Conservation (phyloP, 2,888 invertebrate species). For the Nematopogon swammerdamellus region DNA sequence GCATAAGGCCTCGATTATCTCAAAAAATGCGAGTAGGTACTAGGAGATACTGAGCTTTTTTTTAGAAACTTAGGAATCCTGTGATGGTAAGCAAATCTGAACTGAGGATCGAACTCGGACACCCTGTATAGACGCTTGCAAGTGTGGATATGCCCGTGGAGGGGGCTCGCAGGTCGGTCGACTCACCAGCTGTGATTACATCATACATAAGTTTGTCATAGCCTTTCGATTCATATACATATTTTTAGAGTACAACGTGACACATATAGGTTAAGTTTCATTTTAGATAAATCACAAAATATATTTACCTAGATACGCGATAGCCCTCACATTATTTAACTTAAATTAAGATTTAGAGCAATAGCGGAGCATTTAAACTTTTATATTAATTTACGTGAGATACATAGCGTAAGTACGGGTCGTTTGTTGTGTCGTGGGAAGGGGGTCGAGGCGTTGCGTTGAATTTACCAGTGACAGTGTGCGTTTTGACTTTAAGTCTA, state of each 20-base stretch:
- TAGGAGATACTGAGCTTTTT: too few species aligned
- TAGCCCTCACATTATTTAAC: conserved; percentile 47
- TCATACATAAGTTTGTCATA: conserved; percentile 22
- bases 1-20: too few species aligned
- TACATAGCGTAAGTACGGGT: conserved; percentile 16
- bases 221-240: conserved; percentile 42
- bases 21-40: too few species aligned
- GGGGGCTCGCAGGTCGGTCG: conserved; percentile 21
- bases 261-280: conserved; percentile 48
- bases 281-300: conserved; percentile 52
- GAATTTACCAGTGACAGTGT: neutral
- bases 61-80: too few species aligned
- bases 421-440: conserved; percentile 19
- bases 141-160: too few species aligned
- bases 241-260: conserved; percentile 58
- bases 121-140: too few species aligned
- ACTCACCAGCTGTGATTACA: conserved; percentile 46
- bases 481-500: neutral
- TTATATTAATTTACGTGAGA: conserved; percentile 29
- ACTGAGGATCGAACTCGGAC: too few species aligned
- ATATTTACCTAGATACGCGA: conserved; percentile 49
- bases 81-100: too few species aligned
- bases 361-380: conserved; percentile 49
- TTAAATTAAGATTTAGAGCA: conserved; percentile 45
- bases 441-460: too few species aligned